phyloP scores from a whole-genome alignment of 1,140 invertebrate genomes.

The Bilobella aurantiaca region DNA sequence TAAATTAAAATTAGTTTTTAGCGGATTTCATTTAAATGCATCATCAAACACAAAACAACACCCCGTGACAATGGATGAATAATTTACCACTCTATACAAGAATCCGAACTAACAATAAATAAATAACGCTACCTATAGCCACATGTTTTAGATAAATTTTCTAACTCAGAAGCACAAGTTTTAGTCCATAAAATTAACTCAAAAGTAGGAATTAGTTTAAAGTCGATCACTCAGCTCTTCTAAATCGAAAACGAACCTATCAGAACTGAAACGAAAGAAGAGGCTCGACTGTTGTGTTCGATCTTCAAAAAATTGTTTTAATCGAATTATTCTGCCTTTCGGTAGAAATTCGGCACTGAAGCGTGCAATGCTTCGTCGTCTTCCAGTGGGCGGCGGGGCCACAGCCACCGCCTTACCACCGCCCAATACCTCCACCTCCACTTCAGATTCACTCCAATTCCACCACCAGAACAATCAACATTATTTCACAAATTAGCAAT shows the following conservation, averaged over 20 bases:
- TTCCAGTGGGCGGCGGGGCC: constrained; percentile 13
- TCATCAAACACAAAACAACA: too few species aligned
- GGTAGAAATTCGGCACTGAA: constrained; percentile 29
- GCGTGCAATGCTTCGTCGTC: constrained; percentile 29
- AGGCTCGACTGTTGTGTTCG: constrained; percentile 29
- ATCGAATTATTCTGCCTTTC: constrained; percentile 29
- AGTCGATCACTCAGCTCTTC: background rate
- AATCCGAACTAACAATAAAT: too few species aligned
- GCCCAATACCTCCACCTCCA: background rate
- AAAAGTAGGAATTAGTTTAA: constrained; percentile 1
- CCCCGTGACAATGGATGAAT: too few species aligned
- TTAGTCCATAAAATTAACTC: background rate
- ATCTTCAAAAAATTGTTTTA: constrained; percentile 35
- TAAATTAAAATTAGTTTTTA: constrained; percentile 4
- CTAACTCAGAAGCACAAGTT: too few species aligned
- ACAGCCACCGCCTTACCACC: constrained; percentile 15
- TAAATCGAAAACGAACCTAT: background rate
- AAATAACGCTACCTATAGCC: too few species aligned
- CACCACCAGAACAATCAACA: background rate
- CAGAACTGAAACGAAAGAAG: constrained; percentile 13
- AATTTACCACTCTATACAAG: too few species aligned
- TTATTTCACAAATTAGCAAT: background rate
- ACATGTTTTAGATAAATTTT: too few species aligned
- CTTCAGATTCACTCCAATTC: background rate
- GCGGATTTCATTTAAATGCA: background rate